Conservation (phyloP, 2,113 vertebrate species). For the Noturus placidus region DNA sequence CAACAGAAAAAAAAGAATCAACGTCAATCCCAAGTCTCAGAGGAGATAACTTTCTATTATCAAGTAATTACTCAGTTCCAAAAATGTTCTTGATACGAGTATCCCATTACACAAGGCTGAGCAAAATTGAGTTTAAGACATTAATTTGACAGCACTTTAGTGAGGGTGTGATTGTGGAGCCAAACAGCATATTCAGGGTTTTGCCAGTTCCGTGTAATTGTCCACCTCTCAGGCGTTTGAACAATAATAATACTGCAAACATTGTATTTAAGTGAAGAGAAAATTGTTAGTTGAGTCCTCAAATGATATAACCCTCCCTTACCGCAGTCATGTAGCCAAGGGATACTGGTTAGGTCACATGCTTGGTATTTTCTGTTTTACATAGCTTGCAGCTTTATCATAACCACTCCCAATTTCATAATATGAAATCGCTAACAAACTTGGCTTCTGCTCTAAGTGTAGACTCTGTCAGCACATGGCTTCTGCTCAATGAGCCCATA, state of each 20-base stretch:
- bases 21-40: background rate
- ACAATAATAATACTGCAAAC: conserved; percentile 69
- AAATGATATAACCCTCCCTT: conserved; percentile 74
- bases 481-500: conserved; percentile 54
- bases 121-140: conserved; percentile 37
- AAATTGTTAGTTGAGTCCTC: conserved; percentile 73
- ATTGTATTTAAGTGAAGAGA: conserved; percentile 71
- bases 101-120: conserved; percentile 26
- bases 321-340: conserved; percentile 70
- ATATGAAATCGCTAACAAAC: conserved; percentile 70
- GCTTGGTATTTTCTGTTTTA: conserved; percentile 65
- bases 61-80: background rate
- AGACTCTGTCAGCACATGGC: conserved; percentile 67
- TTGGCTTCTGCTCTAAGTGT: conserved; percentile 59
- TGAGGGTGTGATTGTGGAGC: conserved; percentile 54
- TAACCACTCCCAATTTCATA: conserved; percentile 72
- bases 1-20: background rate
- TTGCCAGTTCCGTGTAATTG: conserved; percentile 63
- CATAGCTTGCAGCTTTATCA: conserved; percentile 69
- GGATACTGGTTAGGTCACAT: conserved; percentile 68
- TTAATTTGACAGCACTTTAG: conserved; percentile 35
- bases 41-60: background rate
- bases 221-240: conserved; percentile 57
- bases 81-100: conserved; percentile 16
- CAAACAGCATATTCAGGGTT: conserved; percentile 52